Percentiles rank a stretch among this genome's conserved stretches.
These are phyloP conservation scores for Tinamus guttatus DNA, from an alignment of 2,113 vertebrate genomes.

Conservation along the genomic window DNA sequence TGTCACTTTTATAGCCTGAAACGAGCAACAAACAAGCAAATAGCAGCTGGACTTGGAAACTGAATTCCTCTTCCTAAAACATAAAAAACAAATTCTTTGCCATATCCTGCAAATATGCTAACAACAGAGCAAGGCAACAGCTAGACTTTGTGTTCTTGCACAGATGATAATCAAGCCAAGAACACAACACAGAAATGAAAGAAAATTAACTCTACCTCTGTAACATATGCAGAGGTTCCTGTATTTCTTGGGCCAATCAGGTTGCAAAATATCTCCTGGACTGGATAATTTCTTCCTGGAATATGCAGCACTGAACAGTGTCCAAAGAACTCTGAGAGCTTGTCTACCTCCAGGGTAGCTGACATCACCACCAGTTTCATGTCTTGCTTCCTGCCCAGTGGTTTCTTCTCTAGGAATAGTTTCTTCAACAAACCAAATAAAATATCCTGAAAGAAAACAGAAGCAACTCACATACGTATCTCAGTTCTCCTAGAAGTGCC, in stretches of 20 bases:
- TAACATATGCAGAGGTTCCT: slow-evolving; percentile 88
- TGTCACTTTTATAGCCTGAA: slow-evolving; percentile 90
- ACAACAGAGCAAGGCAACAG: background rate
- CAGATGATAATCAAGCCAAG: background rate
- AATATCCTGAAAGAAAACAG: slow-evolving; percentile 84
- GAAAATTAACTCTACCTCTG: slow-evolving; percentile 83
- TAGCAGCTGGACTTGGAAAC: background rate
- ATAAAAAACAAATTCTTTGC: fast-evolving
- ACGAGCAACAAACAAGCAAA: slow-evolving; percentile 1
- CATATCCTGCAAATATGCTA: background rate
- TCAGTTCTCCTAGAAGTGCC: background rate
- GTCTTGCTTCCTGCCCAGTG: slow-evolving; percentile 72
- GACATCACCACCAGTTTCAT: slow-evolving; percentile 97
- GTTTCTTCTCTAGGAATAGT: slow-evolving; percentile 77
- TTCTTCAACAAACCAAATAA: slow-evolving; percentile 95
- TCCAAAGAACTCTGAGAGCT: slow-evolving; percentile 90
- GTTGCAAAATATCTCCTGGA: slow-evolving; percentile 89
- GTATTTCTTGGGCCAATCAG: slow-evolving; percentile 89
- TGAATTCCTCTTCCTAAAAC: background rate
- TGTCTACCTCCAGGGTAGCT: slow-evolving; percentile 92
- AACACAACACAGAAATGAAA: background rate
- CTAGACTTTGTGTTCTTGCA: background rate
- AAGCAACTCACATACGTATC: background rate
- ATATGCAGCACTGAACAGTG: slow-evolving; percentile 88
- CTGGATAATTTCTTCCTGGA: slow-evolving; percentile 92